Evolutionary conservation across 64 coral and sea anemone species (phyloP).

Genomic region (Trachythela sp.): DNA sequence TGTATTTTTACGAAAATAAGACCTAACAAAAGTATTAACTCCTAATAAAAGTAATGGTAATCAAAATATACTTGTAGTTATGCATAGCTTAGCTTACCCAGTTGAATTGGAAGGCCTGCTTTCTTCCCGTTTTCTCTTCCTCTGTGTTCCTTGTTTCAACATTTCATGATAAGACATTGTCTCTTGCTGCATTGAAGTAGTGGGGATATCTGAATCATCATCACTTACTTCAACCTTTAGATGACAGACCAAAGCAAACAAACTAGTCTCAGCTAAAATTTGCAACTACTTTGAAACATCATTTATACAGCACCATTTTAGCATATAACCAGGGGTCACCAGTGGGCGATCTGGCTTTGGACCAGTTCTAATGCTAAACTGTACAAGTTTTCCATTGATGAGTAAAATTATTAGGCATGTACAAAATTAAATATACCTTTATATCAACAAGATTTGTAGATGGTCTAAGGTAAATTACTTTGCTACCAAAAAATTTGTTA

Average conservation of each 20-base stretch:
- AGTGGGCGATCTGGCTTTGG: too few species aligned
- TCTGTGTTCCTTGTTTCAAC: neutral
- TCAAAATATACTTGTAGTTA: too few species aligned
- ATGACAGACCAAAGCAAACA: neutral
- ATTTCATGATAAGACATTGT: neutral
- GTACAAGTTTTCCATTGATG: neutral
- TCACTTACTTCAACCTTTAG: neutral
- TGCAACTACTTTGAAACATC: too few species aligned
- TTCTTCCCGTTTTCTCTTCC: neutral
- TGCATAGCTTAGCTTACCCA: neutral
- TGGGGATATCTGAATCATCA: neutral
- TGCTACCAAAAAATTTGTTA: neutral
- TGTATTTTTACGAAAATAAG: too few species aligned
- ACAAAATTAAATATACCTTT: neutral
- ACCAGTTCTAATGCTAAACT: too few species aligned
- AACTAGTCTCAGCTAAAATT: neutral
- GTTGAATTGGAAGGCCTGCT: neutral
- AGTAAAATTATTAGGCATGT: neutral
- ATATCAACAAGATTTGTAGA: neutral
- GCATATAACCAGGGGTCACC: too few species aligned
- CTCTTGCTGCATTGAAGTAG: neutral
- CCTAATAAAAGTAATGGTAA: too few species aligned
- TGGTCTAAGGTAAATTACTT: constrained; percentile 13
- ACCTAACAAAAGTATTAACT: too few species aligned
- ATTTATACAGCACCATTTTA: too few species aligned